Base-by-base conservation (phyloP, 1,140 invertebrate genomes). In the Meloidogyne floridensis region DNA sequence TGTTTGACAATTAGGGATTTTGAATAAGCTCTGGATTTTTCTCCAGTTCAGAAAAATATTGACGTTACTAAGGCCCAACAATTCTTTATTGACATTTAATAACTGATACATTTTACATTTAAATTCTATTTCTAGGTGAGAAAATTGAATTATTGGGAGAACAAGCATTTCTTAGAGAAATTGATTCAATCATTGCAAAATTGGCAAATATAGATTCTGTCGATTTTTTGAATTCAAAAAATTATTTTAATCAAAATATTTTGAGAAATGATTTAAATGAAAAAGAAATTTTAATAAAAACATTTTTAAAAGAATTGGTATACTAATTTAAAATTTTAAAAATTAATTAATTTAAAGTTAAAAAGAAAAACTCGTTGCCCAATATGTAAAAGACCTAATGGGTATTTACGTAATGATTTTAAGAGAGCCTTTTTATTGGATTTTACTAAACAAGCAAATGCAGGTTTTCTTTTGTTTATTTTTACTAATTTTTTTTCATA, bases 301-400 rank as follows among this genome's bases (percentile, higher is more conserved):
- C 53, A 10, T 84, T 75, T 76, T 65, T 84, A 11, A 54, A 70
- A 15, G 79, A 84, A 15, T 80, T 84, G 84, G 84, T 84, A 77
- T n/a, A 15, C 65, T 71, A 1, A 9, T 10, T 59, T 15, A 56
- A 70, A n/a, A 56, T 6, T 72, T 54, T 54, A 10, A 4, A 3
- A 70, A 10, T 74, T 42, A 43, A n/a, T 51, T 32, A 9, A 59
- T 54, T 77, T 20, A 10, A 71, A 87, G 87, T 87, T 88, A 72
- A 88, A 88, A 84, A 73, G 85, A 43, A 73, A 69, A 69, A 78
- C 81, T 47, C 76, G 83, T 9, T 89, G 88, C 79, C 88, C 89
- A 0, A 74, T 87, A 2, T 89, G 88, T 72, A 90, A 90, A 47
- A 69, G 81, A 54, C 71, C 84, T 6, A 88, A 89, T 71, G 87